These are phyloP conservation scores for Clivina fossor DNA, from an alignment of 2,888 invertebrate species.

Conservation along the genomic window DNA sequence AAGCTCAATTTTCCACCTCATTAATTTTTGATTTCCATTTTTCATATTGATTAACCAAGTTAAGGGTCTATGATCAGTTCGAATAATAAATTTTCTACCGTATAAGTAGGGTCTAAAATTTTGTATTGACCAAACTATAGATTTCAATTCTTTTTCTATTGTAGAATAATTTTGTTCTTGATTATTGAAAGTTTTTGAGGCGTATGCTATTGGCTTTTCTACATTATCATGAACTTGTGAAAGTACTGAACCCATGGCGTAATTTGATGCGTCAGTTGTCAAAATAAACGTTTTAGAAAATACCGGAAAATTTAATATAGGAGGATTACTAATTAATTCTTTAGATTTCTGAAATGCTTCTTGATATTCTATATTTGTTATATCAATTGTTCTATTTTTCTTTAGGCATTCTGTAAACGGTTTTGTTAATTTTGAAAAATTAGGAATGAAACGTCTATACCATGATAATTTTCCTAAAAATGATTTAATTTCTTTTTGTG, in stretches of 20 bases:
- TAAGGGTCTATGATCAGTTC: conserved; percentile 14
- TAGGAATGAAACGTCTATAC: conserved; percentile 26
- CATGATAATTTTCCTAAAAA: conserved; percentile 28
- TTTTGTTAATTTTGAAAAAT: conserved; percentile 22
- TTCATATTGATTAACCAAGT: conserved; percentile 14
- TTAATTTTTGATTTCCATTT: conserved; percentile 14
- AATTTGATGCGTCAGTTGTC: no score
- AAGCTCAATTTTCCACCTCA: no score
- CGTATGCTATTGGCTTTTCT: background rate
- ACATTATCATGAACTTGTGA: conserved; percentile 4
- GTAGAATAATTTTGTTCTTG: conserved; percentile 1
- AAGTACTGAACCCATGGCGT: conserved; percentile 12
- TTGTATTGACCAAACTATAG: background rate
- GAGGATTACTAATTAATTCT: conserved; percentile 11
- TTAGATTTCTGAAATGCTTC: conserved; percentile 23
- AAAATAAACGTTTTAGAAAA: conserved; percentile 18
- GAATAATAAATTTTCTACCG: conserved; percentile 9
- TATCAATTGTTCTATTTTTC: background rate
- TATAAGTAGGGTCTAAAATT: conserved; percentile 18
- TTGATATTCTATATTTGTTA: conserved; percentile 2
- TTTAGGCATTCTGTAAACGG: background rate
- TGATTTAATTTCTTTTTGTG: conserved; percentile 30
- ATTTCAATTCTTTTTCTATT: no score
- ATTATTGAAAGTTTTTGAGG: background rate
- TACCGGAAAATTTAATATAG: conserved; percentile 8